Evolutionary conservation across 53 echinoderm and acorn worm genomes (phyloP), one percentile per base, ranked within the genome.

Genomic region (Paracentrotus lividus): DNA sequence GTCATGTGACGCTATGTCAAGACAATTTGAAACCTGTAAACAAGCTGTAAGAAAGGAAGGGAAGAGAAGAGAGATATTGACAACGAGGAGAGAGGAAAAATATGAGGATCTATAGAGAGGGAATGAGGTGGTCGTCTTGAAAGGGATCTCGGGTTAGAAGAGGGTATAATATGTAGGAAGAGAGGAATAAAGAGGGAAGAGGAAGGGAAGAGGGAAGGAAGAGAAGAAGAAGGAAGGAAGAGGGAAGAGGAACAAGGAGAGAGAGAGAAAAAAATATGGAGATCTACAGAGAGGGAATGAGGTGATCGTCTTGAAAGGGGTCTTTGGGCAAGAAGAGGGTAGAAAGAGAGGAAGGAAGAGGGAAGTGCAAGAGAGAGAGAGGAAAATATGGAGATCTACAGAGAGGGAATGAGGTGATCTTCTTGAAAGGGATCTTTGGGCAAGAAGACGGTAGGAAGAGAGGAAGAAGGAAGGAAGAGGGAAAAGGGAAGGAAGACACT

Each of bases 1-100:
- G 72, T 72, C 72, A 72, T 72, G 72, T 72, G 72, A 20, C 20
- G 72, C 72, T 72, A 40, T 32, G 4, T 72, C 72, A 72, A 72
- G 36, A 72, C 72, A 72, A 72, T 72, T 36, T 15, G 72, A 72
- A 40, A 72, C 72, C 72, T 16, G 32, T 32, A 15, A 72, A 36
- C 72, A 34, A 72, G 31, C 72, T 34, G 34, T 36, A 38, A 72
- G 18, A 31, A 32, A 26, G 18, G 40, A 18, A 5, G 36, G 18
- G 21, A 13, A 20, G 20, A 40, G 40, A 40, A 10, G 16, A 36
- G 72, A 18, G 40, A 34, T 3, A 31, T 15, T 0, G 15, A 69
- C 4, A 31, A 14, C 15, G 38, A 69, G 20, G 20, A 20, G 14
- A 36, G 60, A 69, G 16, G 36, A 72, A 18, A 72, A 5, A 32